Base-by-base conservation (phyloP, 2,113 vertebrate species). In the Nothobranchius furzeri region DNA sequence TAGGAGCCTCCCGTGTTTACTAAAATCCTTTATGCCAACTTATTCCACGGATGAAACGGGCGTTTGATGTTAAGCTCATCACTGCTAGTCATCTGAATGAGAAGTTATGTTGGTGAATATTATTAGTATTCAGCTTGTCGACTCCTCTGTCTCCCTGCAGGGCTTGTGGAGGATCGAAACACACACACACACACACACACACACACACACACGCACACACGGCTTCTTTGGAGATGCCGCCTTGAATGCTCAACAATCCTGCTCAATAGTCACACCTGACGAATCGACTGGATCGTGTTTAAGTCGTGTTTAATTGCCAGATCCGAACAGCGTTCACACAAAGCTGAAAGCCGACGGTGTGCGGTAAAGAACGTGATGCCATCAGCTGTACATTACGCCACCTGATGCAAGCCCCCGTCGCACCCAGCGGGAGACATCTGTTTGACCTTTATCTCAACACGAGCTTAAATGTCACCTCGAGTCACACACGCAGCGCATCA, bases 41-140 rank as follows among this genome's bases (percentile, higher is more conserved):
- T 58, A 78, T 72, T 75, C 65, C 12, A 15, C 69, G 62, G 81
- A 87, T 87, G 76, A 84, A 87, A 87, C 77, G 13, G 47, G 60
- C 72, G 61, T 87, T 89, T 88, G 84, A 87, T 85, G 83, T 83
- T 2, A 70, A 79, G 73, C 79, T 66, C 70, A 75, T 85, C 81
- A 85, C 70, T 80, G 64, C 72, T 68, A 75, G 77, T 81, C 79
- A 78, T 87, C 62, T 77, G 82, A 85, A 83, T 83, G 73, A 83
- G 78, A 57, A 71, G 69, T 51, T 61, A 69, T 76, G 64, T 12
- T 55, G 65, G 69, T 52, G 74, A 80, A 78, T 74, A 59, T 80
- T 83, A 86, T 88, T 84, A 87, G 82, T 55, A 89, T 85, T 85
- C 85, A 68, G 77, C 60, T 10, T 65, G 58, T 73, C 43, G 40